Conservation (phyloP, 2,797 vertebrate species). For the Myotis planiceps region DNA sequence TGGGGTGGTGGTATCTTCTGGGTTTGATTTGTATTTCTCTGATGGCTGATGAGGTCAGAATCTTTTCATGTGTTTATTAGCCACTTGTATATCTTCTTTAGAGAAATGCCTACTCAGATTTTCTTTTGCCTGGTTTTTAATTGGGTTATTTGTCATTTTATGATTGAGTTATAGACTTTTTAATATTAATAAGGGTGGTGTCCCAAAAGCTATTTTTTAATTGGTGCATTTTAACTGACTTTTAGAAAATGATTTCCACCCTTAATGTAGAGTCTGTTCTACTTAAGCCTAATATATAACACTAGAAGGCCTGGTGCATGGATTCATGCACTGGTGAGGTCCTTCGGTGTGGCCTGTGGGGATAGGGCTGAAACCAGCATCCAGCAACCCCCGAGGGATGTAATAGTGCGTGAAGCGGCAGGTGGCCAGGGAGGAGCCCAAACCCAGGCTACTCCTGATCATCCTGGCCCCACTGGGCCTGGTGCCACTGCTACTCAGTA, state of each 20-base stretch:
- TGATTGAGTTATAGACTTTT: neutral
- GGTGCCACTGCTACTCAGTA: no score
- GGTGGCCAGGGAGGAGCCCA: no score
- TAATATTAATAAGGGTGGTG: neutral
- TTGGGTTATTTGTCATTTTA: neutral
- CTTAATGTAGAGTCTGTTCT: neutral
- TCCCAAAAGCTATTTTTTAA: neutral
- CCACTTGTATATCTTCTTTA: neutral
- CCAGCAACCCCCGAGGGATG: no score
- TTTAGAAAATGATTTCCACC: neutral
- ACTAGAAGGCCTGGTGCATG: no score
- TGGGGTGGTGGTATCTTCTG: fast-evolving
- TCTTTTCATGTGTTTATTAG: neutral
- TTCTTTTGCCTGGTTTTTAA: neutral
- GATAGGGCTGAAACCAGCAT: no score
- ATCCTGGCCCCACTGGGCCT: no score
- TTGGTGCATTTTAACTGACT: neutral
- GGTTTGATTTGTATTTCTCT: neutral
- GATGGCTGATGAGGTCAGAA: neutral
- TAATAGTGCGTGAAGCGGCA: no score
- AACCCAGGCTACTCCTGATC: no score
- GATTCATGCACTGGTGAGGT: no score
- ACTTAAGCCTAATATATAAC: neutral
- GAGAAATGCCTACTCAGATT: neutral
- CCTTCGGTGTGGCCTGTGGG: no score